These are phyloP conservation scores for Philereme transversata DNA, from an alignment of 2,888 invertebrate genomes.

Conservation along the genomic window DNA sequence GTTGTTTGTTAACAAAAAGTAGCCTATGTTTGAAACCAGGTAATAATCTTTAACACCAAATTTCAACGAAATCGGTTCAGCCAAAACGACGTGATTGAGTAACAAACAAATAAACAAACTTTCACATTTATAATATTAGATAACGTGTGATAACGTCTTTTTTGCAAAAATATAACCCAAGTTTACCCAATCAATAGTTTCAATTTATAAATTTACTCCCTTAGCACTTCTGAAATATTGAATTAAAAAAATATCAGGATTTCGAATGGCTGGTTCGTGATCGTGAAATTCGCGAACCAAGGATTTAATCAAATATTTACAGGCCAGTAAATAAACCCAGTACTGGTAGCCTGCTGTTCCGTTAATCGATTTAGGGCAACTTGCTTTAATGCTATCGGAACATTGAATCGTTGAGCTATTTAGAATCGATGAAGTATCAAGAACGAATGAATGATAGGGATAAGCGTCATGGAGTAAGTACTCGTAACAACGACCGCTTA, in stretches of 20 bases:
- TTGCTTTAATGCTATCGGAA: slow-evolving; percentile 21
- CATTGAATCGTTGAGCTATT: slow-evolving; percentile 23
- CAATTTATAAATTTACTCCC: not conserved
- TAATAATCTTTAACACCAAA: too few species aligned
- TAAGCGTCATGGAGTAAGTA: not conserved
- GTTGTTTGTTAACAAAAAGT: too few species aligned
- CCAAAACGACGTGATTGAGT: too few species aligned
- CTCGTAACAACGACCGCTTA: not conserved
- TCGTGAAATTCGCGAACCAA: slow-evolving; percentile 16
- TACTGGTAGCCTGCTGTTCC: slow-evolving; percentile 24
- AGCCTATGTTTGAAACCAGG: too few species aligned
- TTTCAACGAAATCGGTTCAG: too few species aligned
- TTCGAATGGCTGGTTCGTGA: slow-evolving; percentile 19
- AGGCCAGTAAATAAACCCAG: slow-evolving; percentile 31
- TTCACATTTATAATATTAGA: too few species aligned
- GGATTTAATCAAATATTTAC: slow-evolving; percentile 37
- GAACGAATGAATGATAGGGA: not conserved
- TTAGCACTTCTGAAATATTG: not conserved
- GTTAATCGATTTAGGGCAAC: slow-evolving; percentile 28
- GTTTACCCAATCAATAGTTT: not conserved
- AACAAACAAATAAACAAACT: too few species aligned
- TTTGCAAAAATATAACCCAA: not conserved
- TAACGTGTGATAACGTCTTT: too few species aligned
- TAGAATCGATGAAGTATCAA: slow-evolving; percentile 20
- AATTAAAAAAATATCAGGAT: slow-evolving; percentile 9